Evolutionary conservation across 1,140 invertebrate genomes (phyloP).

Genomic region (Proales similis): DNA sequence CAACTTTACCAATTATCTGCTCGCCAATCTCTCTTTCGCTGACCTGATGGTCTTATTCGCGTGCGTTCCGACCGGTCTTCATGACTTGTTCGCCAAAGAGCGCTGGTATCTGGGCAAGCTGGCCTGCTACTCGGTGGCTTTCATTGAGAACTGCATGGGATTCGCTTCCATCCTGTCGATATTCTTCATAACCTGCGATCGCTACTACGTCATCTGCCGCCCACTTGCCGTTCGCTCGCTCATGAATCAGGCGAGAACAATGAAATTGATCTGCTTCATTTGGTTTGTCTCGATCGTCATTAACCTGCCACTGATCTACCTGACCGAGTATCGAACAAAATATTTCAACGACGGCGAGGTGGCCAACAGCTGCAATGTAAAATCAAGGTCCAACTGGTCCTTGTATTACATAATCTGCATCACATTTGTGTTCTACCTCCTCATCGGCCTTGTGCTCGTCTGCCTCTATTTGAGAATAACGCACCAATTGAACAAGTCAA

Average conservation of each 20-base stretch:
- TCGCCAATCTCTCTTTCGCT: constrained; percentile 52
- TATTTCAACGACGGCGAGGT: constrained; percentile 1
- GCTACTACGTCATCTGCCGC: constrained; percentile 33
- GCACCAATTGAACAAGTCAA: not conserved
- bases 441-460: constrained; percentile 12
- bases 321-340: not conserved
- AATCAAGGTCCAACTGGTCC: not conserved
- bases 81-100: constrained; percentile 36
- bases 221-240: constrained; percentile 14
- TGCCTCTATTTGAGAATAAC: constrained; percentile 11
- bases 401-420: constrained; percentile 8
- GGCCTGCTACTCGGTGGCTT: constrained; percentile 17
- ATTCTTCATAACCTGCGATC: constrained; percentile 34
- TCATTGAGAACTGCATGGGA: constrained; percentile 26
- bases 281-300: constrained; percentile 3
- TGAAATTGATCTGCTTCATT: constrained; percentile 8
- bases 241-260: constrained; percentile 12
- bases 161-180: constrained; percentile 33
- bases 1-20: constrained; percentile 86
- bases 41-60: constrained; percentile 42
- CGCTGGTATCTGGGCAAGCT: constrained; percentile 30
- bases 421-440: constrained; percentile 25
- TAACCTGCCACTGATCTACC: constrained; percentile 15
- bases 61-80: constrained; percentile 27
- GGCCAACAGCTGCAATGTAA: constrained; percentile 2